A percentile compares a stretch with the other conserved stretches of the same genome.
Evolutionary conservation across 2,113 vertebrate genomes (phyloP).

Genomic region (Campylorhamphus procurvoides): DNA sequence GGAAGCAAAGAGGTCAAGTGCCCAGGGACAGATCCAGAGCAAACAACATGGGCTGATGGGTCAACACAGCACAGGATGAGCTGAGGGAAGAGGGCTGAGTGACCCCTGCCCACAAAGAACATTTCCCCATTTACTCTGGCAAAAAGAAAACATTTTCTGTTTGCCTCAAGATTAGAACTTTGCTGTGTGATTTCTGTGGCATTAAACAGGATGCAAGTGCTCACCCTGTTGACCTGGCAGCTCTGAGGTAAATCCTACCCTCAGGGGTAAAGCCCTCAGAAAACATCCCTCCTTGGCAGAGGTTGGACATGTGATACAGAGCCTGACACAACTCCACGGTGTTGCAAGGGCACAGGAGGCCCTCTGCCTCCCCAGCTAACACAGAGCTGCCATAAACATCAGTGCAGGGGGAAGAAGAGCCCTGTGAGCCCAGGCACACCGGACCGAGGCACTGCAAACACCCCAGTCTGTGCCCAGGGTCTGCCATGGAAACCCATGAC

Average conservation of each 20-base stretch:
- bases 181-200: accelerated
- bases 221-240: background rate
- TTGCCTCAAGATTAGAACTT: background rate
- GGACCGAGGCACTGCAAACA: accelerated
- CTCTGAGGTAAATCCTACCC: background rate
- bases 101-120: background rate
- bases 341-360: background rate
- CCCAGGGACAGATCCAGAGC: background rate
- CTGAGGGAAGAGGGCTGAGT: background rate
- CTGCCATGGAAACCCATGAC: accelerated
- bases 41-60: accelerated
- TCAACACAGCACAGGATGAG: background rate
- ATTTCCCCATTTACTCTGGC: background rate
- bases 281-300: background rate
- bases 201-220: background rate
- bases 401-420: background rate
- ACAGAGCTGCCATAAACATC: background rate
- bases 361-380: background rate
- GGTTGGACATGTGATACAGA: accelerated
- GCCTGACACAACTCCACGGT: background rate
- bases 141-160: background rate
- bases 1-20: background rate
- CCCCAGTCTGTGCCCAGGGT: background rate
- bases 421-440: accelerated
- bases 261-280: accelerated